These are phyloP conservation scores for Acridotheres tristis DNA, from an alignment of 2,797 vertebrate genomes.

Conservation along the genomic window DNA sequence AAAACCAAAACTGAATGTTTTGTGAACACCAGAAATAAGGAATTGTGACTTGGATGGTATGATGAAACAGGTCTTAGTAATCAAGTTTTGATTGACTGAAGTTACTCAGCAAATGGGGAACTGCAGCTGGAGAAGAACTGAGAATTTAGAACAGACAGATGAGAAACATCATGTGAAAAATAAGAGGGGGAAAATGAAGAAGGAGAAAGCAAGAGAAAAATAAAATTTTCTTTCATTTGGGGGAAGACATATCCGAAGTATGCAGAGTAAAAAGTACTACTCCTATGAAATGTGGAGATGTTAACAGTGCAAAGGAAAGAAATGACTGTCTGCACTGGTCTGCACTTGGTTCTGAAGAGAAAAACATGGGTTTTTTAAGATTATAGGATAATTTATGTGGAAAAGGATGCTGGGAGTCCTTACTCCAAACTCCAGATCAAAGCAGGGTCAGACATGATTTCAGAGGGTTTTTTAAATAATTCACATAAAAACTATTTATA, in stretches of 20 bases:
- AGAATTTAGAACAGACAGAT: background rate
- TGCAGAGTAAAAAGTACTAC: background rate
- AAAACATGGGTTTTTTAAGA: background rate
- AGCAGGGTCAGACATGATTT: background rate
- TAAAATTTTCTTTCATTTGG: background rate
- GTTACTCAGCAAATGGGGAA: background rate
- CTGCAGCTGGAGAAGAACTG: background rate
- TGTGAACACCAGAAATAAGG: background rate
- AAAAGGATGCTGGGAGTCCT: background rate
- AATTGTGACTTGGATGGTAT: background rate
- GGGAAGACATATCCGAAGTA: background rate
- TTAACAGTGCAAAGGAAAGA: background rate
- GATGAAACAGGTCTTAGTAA: background rate
- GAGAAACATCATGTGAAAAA: background rate
- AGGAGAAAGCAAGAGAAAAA: background rate
- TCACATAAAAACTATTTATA: background rate
- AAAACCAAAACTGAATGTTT: background rate
- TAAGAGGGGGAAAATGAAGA: background rate
- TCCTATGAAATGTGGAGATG: background rate
- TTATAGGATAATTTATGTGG: background rate
- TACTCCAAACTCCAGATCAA: background rate
- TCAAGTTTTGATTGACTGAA: background rate
- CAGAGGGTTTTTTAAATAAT: background rate
- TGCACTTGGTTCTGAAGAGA: background rate
- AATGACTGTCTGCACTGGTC: background rate